Evolutionary conservation across 2,888 invertebrate genomes (phyloP).

Genomic region (Aquatica leii): DNA sequence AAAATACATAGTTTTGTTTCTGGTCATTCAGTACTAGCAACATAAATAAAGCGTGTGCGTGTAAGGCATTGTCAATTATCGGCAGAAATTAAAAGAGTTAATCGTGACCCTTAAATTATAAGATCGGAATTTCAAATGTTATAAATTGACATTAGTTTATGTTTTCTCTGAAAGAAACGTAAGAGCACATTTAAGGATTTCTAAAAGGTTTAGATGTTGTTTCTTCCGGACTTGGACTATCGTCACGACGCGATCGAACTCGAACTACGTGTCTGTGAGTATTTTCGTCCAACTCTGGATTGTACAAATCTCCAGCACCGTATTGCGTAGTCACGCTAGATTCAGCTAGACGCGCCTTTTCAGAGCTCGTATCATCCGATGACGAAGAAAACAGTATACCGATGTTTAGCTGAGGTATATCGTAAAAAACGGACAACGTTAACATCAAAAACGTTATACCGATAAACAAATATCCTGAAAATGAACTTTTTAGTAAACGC

Average conservation of each 20-base stretch:
- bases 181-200: constrained; percentile 34
- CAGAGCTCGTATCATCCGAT: constrained; percentile 65
- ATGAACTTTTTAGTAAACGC: constrained; percentile 42
- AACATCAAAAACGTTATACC: constrained; percentile 88
- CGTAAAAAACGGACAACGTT: constrained; percentile 84
- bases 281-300: constrained; percentile 62
- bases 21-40: no score
- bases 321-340: constrained; percentile 62
- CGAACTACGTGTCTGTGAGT: constrained; percentile 70
- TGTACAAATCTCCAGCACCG: constrained; percentile 57
- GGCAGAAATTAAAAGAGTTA: no score
- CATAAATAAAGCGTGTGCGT: no score
- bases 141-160: no score
- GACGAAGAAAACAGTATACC: constrained; percentile 70
- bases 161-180: background rate
- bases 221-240: constrained; percentile 77
- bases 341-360: constrained; percentile 72
- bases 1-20: no score
- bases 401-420: constrained; percentile 87
- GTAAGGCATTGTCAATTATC: no score
- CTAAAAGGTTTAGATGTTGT: constrained; percentile 61
- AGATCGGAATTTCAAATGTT: no score
- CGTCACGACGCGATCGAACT: constrained; percentile 69
- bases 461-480: constrained; percentile 78
- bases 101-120: no score